phyloP scores from a whole-genome alignment of 2,113 vertebrate genomes.

The Syngnathoides biaculeatus region DNA sequence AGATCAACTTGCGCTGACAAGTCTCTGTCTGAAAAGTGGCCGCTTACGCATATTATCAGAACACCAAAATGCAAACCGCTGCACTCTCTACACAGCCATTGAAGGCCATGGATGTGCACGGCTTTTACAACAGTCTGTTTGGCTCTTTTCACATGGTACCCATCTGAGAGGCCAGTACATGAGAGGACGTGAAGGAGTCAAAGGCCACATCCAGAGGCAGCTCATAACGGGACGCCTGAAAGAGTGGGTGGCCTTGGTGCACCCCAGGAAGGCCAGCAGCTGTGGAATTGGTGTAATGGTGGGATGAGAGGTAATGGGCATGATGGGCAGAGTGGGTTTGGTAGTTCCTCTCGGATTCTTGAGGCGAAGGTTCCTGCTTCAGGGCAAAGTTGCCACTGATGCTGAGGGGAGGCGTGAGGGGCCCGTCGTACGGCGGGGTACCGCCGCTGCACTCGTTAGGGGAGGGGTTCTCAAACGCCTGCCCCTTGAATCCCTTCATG shows the following conservation, averaged over 20 bases:
- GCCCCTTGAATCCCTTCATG: slow-evolving; percentile 86
- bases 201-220: slow-evolving; percentile 87
- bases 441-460: slow-evolving; percentile 77
- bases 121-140: slow-evolving; percentile 26
- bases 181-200: slow-evolving; percentile 79
- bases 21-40: slow-evolving; percentile 35
- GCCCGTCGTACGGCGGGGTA: slow-evolving; percentile 88
- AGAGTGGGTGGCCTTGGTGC: slow-evolving; percentile 79
- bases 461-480: slow-evolving; percentile 79
- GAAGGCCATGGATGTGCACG: background rate
- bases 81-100: slow-evolving; percentile 33
- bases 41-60: slow-evolving; percentile 42
- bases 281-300: slow-evolving; percentile 69
- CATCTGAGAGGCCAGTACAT: slow-evolving; percentile 79
- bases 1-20: slow-evolving; percentile 51
- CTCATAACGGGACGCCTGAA: slow-evolving; percentile 82
- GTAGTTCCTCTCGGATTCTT: slow-evolving; percentile 84
- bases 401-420: slow-evolving; percentile 90
- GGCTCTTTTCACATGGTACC: slow-evolving; percentile 71
- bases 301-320: slow-evolving; percentile 71
- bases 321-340: slow-evolving; percentile 58
- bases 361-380: slow-evolving; percentile 88
- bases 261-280: slow-evolving; percentile 67
- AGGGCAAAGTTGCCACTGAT: slow-evolving; percentile 90
- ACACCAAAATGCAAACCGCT: slow-evolving; percentile 45